Conservation (phyloP, 2,797 vertebrate genomes). For the Malurus leucopterus region DNA sequence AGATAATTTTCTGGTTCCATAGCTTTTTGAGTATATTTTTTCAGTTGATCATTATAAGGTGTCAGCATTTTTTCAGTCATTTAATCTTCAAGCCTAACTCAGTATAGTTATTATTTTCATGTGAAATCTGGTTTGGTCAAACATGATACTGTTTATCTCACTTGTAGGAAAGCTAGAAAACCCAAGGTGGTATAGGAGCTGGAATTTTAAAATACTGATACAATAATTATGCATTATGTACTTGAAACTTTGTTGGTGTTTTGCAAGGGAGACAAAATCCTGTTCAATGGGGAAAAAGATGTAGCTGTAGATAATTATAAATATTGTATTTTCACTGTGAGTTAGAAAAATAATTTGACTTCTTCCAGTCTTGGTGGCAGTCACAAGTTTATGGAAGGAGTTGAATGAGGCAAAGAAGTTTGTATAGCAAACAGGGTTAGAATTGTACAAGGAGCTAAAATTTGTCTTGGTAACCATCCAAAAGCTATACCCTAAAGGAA, state of each 20-base stretch:
- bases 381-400: background rate
- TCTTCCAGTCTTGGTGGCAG: background rate
- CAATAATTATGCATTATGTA: background rate
- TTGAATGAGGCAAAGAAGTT: constrained; percentile 28
- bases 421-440: constrained; percentile 30
- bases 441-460: constrained; percentile 52
- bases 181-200: background rate
- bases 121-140: background rate
- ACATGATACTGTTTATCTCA: background rate
- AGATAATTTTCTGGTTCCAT: background rate
- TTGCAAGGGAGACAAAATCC: background rate
- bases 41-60: background rate
- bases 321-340: background rate
- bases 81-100: background rate
- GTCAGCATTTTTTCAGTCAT: background rate
- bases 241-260: background rate
- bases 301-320: background rate
- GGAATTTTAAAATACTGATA: background rate
- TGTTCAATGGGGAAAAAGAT: background rate
- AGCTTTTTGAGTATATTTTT: background rate
- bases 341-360: constrained; percentile 20
- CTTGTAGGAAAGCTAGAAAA: background rate
- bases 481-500: constrained; percentile 51
- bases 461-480: constrained; percentile 58
- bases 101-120: background rate